Conservation (phyloP, 1,140 invertebrate species). For the Akabosia matsudoensis region DNA sequence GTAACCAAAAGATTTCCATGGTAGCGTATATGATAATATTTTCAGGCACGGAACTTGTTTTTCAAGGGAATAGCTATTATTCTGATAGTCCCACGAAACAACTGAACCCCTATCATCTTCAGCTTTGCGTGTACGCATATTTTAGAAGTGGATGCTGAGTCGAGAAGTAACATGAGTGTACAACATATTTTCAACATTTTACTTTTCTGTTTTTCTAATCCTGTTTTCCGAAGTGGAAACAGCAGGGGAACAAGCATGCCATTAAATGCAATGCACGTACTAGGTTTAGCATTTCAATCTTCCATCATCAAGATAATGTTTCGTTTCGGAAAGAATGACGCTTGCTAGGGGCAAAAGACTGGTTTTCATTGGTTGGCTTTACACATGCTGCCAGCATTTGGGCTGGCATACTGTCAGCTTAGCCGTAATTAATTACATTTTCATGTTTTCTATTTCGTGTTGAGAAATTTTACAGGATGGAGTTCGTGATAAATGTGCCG, state of each 20-base stretch:
- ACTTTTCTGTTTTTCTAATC: background rate
- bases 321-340: background rate
- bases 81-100: too few species aligned
- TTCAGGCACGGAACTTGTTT: too few species aligned
- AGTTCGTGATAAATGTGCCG: background rate
- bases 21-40: too few species aligned
- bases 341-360: conserved; percentile 6
- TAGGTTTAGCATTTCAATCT: background rate
- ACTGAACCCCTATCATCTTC: too few species aligned
- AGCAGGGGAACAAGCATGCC: background rate
- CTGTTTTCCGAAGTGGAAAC: background rate
- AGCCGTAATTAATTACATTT: conserved; percentile 12
- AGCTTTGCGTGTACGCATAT: too few species aligned
- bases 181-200: background rate
- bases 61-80: too few species aligned
- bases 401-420: conserved; percentile 13
- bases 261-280: background rate
- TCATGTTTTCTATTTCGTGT: conserved; percentile 14
- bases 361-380: conserved; percentile 10
- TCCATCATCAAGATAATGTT: conserved; percentile 1
- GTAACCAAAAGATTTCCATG: too few species aligned
- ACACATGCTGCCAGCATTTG: background rate
- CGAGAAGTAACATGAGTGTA: too few species aligned
- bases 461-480: conserved; percentile 18
- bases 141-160: too few species aligned